These are phyloP conservation scores for Drosophila limbata DNA, from an alignment of 2,888 invertebrate species.

Conservation along the genomic window DNA sequence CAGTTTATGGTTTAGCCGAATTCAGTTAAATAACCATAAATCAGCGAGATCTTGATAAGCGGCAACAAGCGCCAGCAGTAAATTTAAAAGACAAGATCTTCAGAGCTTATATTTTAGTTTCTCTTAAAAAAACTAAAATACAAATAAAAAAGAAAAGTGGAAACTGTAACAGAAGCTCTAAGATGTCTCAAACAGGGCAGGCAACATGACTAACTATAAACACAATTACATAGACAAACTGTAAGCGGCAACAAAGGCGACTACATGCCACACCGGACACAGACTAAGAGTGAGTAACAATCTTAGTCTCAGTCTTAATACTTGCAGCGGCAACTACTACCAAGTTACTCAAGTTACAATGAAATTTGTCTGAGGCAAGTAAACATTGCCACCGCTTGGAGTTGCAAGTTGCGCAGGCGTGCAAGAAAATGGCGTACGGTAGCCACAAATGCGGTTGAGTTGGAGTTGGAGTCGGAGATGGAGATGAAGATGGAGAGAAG, in stretches of 20 bases:
- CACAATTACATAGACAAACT: slow-evolving; percentile 77
- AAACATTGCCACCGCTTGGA: slow-evolving; percentile 75
- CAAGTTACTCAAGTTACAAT: slow-evolving; percentile 84
- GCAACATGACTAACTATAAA: slow-evolving; percentile 72
- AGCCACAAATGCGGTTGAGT: slow-evolving; percentile 51
- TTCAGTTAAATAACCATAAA: slow-evolving; percentile 18
- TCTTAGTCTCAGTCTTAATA: neutral
- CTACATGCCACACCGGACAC: slow-evolving; percentile 61
- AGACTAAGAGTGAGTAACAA: slow-evolving; percentile 4
- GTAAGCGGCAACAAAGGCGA: slow-evolving; percentile 70
- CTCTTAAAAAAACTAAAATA: slow-evolving; percentile 1
- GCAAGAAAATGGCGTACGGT: slow-evolving; percentile 76
- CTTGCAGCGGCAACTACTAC: slow-evolving; percentile 54
- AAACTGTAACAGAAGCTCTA: slow-evolving; percentile 51
- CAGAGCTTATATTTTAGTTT: neutral
- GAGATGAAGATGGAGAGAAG: no score
- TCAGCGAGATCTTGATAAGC: slow-evolving; percentile 49
- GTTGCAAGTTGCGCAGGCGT: slow-evolving; percentile 72
- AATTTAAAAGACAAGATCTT: slow-evolving; percentile 28
- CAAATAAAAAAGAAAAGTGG: neutral
- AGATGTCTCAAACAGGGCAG: slow-evolving; percentile 33
- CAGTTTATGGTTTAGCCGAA: slow-evolving; percentile 8
- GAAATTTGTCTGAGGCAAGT: slow-evolving; percentile 78
- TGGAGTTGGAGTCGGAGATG: neutral
- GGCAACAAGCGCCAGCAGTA: slow-evolving; percentile 54